Percentiles rank a stretch among this genome's conserved stretches.
These are phyloP conservation scores for Oryctolagus cuniculus DNA, from an alignment of 2,113 vertebrate genomes.

Conservation along the genomic window DNA sequence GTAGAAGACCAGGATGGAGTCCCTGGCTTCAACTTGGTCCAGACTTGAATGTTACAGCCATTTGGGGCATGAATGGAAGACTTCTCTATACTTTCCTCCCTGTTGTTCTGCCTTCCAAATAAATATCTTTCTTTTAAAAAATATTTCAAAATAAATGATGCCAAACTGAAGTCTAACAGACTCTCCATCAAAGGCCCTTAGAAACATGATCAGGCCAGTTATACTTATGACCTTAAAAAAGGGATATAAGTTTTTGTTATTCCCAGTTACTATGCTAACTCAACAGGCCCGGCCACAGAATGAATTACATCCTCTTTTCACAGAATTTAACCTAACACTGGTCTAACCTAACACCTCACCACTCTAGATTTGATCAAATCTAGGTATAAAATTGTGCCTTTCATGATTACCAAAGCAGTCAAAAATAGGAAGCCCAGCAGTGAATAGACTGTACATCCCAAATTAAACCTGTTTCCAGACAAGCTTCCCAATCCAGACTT, in stretches of 20 bases:
- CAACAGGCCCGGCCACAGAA: slow-evolving; percentile 41
- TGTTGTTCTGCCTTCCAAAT: too few species aligned
- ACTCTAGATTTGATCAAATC: slow-evolving; percentile 44
- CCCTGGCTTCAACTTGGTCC: too few species aligned
- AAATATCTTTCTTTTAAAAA: too few species aligned
- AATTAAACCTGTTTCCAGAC: slow-evolving; percentile 46
- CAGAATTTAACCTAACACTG: slow-evolving; percentile 10
- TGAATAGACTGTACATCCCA: background rate
- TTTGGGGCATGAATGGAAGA: too few species aligned
- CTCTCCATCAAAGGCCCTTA: background rate
- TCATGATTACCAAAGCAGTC: slow-evolving; percentile 21
- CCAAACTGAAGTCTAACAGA: background rate
- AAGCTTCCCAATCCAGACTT: background rate
- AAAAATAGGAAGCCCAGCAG: slow-evolving; percentile 26
- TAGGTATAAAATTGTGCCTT: slow-evolving; percentile 29
- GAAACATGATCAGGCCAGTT: background rate
- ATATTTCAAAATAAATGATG: slow-evolving; percentile 45
- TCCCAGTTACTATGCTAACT: background rate
- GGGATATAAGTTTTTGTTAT: slow-evolving; percentile 8
- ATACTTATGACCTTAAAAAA: slow-evolving; percentile 40
- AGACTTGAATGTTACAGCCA: too few species aligned
- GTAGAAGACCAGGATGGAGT: too few species aligned
- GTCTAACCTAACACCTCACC: slow-evolving; percentile 23
- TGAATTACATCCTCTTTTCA: slow-evolving; percentile 61
- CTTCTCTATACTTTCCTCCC: too few species aligned